These are phyloP conservation scores for Berghia stephanieae DNA, from an alignment of 1,140 invertebrate species.

Conservation along the genomic window DNA sequence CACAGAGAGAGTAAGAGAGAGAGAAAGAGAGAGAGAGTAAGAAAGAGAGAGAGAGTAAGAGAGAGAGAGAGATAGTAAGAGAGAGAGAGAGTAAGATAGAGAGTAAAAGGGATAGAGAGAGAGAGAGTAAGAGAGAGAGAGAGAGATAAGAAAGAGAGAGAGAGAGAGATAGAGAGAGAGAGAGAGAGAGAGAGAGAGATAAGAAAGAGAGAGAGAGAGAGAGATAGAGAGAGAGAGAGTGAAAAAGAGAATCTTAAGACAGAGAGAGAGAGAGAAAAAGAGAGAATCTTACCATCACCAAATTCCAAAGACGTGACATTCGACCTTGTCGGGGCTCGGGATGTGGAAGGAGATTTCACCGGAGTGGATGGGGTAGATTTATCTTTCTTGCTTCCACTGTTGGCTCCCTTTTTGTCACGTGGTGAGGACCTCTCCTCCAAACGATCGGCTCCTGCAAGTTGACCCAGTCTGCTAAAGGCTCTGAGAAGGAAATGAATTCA, in stretches of 20 bases:
- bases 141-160: too few relatives aligned
- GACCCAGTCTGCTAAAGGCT: slow-evolving; percentile 52
- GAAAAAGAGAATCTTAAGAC: background rate
- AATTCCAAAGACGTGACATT: too few relatives aligned
- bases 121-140: too few relatives aligned
- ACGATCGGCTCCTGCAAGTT: slow-evolving; percentile 48
- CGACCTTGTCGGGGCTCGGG: slow-evolving; percentile 13
- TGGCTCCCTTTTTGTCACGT: slow-evolving; percentile 27
- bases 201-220: background rate
- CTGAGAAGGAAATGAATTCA: slow-evolving; percentile 36
- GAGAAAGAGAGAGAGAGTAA: too few relatives aligned
- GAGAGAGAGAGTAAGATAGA: too few relatives aligned
- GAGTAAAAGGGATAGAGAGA: too few relatives aligned
- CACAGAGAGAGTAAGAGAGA: background rate
- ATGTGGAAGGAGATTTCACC: slow-evolving; percentile 8
- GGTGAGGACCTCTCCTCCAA: slow-evolving; percentile 23
- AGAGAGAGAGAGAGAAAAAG: too few relatives aligned
- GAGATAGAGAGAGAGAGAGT: background rate
- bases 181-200: too few relatives aligned
- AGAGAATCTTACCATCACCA: background rate
- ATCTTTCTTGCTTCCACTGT: slow-evolving; percentile 12
- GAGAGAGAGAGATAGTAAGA: too few relatives aligned
- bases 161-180: too few relatives aligned
- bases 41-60: too few relatives aligned
- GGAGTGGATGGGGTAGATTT: slow-evolving; percentile 28